Evolutionary conservation across 2,797 vertebrate genomes (phyloP), one percentile per base, ranked within the genome.

Genomic region (Sphaeramia orbicularis): DNA sequence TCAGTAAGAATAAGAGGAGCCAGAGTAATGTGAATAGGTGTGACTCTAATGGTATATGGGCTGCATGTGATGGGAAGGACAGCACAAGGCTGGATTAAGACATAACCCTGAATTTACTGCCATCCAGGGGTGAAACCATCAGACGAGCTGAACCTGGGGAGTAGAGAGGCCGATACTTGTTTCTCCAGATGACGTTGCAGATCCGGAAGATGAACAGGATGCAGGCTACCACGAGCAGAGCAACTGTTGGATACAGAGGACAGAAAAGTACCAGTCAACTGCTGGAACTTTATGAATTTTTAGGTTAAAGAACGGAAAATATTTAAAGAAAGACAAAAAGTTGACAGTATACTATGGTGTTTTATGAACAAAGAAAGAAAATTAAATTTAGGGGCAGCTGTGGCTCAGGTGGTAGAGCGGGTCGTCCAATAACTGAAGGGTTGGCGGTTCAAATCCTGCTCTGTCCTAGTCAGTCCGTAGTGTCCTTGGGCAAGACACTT

Each of bases 161-260:
- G 74, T 64, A 52, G 1, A 91, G 86, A 7, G 92, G 91, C 8
- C 69, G 70, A 74, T 81, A 75, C 43, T 24, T 77, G 75, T 91
- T 90, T 48, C 85, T 93, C 86, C 88, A 92, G 65, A 91, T 59
- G 45, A 94, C 89, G 0, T 87, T 70, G 7, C 57, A 72, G 14
- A 93, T 4, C 3, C 90, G 72, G 41, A 85, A 81, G 13, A 88
- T 2, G 27, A 92, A 79, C 49, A 93, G 71, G 56, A 92, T 11
- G 19, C 91, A 93, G 0, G 78, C 72, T 14, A 93, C 1, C 32
- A 83, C 89, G 65, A 94, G 74, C 45, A 93, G 80, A 0, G 88
- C 75, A 0, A 84, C 92, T 93, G 81, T 0, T 0, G 41, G 47
- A 59, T 9, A 36, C 24, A 51, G 8, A 21, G 0, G 10, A 38